phyloP scores from a whole-genome alignment of 2,797 vertebrate genomes.

The Eulemur albifrons region DNA sequence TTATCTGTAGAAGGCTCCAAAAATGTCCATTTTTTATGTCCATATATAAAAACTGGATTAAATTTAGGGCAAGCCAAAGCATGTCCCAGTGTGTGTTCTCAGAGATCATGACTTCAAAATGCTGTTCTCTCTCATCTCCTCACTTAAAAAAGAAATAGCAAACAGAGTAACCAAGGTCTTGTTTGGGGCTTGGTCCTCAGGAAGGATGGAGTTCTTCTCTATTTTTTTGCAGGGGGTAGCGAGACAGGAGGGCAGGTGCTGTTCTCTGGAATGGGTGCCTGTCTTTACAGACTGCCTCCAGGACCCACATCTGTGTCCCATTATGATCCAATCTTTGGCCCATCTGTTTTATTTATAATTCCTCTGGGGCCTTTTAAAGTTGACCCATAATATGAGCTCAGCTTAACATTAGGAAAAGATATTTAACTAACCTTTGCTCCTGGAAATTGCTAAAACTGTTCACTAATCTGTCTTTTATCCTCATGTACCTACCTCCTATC shows the following conservation, averaged over 20 bases:
- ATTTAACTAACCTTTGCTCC: not conserved
- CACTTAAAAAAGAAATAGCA: not conserved
- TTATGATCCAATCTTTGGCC: not conserved
- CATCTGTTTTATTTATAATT: constrained; percentile 15
- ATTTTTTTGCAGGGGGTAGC: fast-evolving
- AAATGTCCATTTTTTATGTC: constrained; percentile 73
- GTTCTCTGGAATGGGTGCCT: not conserved
- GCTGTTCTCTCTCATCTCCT: not conserved
- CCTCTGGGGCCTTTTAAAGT: not conserved
- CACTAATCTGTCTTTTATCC: not conserved
- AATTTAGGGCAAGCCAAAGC: constrained; percentile 70
- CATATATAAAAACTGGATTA: constrained; percentile 78
- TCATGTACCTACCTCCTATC: not conserved
- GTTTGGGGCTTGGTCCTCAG: not conserved
- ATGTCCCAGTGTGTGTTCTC: constrained; percentile 53
- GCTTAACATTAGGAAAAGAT: constrained; percentile 17
- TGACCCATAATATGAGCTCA: not conserved
- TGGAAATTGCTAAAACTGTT: not conserved
- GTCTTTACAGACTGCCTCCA: not conserved
- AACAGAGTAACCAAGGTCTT: not conserved
- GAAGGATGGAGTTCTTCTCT: not conserved
- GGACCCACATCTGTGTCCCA: constrained; percentile 22
- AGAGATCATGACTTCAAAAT: constrained; percentile 34
- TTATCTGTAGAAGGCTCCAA: constrained; percentile 68
- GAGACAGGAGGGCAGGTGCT: not conserved